These are phyloP conservation scores for Papilio gigon DNA, from an alignment of 2,888 invertebrate genomes.

Conservation along the genomic window DNA sequence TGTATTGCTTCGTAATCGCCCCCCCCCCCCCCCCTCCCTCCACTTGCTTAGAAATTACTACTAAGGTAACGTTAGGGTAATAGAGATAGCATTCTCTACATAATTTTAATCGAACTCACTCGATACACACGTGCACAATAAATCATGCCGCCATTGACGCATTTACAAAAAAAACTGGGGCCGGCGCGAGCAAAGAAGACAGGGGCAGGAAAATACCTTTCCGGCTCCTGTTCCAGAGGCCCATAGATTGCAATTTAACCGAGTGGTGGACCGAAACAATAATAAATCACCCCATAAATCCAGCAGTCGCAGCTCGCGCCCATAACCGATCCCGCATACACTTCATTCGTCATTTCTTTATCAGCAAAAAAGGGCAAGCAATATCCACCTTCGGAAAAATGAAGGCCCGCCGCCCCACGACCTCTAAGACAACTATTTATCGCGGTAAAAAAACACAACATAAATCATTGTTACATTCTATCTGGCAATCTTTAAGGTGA, in stretches of 20 bases:
- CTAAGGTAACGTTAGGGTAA: too few relatives aligned
- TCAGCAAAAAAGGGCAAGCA: conserved; percentile 71
- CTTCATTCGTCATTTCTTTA: conserved; percentile 75
- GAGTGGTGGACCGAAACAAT: conserved; percentile 40
- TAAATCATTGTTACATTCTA: conserved; percentile 74
- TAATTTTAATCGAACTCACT: neutral
- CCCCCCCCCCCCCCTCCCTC: too few relatives aligned
- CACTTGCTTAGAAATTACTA: too few relatives aligned
- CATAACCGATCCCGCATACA: conserved; percentile 63
- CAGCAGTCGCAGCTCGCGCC: conserved; percentile 51
- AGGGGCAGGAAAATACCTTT: conserved; percentile 30
- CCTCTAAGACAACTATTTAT: conserved; percentile 80
- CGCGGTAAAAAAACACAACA: conserved; percentile 61
- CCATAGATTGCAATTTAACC: conserved; percentile 38
- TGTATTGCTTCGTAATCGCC: conserved; percentile 5
- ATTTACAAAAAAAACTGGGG: neutral
- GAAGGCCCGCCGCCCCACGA: conserved; percentile 66
- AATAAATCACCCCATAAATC: conserved; percentile 55
- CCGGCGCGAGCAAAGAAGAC: neutral
- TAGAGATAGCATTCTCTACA: neutral
- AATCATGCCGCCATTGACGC: conserved; percentile 4
- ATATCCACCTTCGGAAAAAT: conserved; percentile 75
- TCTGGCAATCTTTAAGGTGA: conserved; percentile 72
- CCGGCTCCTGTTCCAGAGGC: conserved; percentile 1
- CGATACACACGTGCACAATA: neutral